Evolutionary conservation across 2,797 vertebrate genomes (phyloP).

Genomic region (Lophius americanus): DNA sequence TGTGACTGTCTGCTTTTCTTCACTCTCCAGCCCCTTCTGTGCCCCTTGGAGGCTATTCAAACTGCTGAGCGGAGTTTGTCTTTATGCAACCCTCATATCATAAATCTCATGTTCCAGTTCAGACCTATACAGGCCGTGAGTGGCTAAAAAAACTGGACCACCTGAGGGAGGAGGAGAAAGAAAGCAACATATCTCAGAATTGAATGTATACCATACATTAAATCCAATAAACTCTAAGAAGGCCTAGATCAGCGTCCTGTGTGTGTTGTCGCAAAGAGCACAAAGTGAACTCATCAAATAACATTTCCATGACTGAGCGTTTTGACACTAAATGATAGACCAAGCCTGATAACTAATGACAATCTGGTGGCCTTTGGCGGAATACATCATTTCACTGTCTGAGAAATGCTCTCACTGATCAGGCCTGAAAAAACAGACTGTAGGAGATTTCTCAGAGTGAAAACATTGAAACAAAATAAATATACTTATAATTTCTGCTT

Average conservation of each 20-base stretch:
- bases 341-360: constrained; percentile 21
- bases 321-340: constrained; percentile 29
- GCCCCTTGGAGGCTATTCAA: constrained; percentile 27
- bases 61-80: constrained; percentile 37
- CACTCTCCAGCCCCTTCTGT: constrained; percentile 21
- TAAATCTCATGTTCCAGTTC: constrained; percentile 52
- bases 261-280: constrained; percentile 11
- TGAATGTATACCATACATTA: constrained; percentile 1
- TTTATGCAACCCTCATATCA: constrained; percentile 35
- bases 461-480: too few relatives aligned
- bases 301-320: constrained; percentile 26
- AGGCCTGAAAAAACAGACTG: too few relatives aligned
- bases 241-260: neutral
- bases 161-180: constrained; percentile 5
- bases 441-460: too few relatives aligned
- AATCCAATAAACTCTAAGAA: neutral
- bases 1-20: constrained; percentile 28
- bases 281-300: constrained; percentile 32
- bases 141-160: constrained; percentile 38
- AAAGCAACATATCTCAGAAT: neutral
- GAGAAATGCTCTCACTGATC: neutral
- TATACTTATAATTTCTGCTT: too few relatives aligned
- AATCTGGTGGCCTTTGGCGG: constrained; percentile 10
- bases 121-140: constrained; percentile 13
- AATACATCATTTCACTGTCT: constrained; percentile 3